These are phyloP conservation scores for Amphiduros pacificus DNA, from an alignment of 2,888 invertebrate species.

Conservation along the genomic window DNA sequence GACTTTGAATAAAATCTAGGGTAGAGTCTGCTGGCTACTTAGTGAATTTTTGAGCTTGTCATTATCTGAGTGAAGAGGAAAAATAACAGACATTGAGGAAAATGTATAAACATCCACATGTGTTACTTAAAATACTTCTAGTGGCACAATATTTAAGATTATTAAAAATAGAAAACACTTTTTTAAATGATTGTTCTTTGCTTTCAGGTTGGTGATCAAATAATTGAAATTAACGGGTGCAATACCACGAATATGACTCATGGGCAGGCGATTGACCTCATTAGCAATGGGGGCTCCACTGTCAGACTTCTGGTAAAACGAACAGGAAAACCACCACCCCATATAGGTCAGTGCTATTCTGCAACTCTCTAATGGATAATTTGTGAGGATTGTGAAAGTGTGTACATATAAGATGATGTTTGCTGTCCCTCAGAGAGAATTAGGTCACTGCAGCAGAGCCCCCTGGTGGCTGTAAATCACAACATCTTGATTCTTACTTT, in stretches of 20 bases:
- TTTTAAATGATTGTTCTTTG: neutral
- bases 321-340: slow-evolving; percentile 42
- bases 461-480: no score
- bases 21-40: no score
- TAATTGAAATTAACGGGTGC: slow-evolving; percentile 73
- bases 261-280: slow-evolving; percentile 73
- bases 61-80: no score
- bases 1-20: neutral
- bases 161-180: no score
- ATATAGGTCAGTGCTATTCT: slow-evolving; percentile 8
- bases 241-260: slow-evolving; percentile 75
- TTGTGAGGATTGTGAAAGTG: neutral
- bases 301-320: slow-evolving; percentile 63
- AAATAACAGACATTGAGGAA: no score
- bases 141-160: no score
- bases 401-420: neutral
- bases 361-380: neutral
- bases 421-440: neutral
- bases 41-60: no score
- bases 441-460: no score
- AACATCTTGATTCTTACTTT: no score
- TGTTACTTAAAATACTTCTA: no score
- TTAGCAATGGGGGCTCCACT: slow-evolving; percentile 69
- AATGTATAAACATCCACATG: no score
- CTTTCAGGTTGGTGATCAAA: slow-evolving; percentile 70